These are phyloP conservation scores for Aegithalos caudatus DNA, from an alignment of 2,113 vertebrate species.

Conservation along the genomic window DNA sequence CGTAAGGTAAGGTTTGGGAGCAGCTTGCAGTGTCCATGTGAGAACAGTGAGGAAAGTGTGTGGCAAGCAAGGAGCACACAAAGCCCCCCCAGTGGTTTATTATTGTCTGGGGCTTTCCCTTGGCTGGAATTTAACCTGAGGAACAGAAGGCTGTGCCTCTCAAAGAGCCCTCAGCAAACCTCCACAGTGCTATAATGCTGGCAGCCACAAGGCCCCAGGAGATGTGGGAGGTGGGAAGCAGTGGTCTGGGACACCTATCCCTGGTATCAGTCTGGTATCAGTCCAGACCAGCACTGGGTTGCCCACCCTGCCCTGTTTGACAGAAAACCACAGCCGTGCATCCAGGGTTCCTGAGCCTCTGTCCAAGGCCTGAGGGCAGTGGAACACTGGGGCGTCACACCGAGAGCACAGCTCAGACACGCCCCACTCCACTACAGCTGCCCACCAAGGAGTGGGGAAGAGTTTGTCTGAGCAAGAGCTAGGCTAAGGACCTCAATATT, in stretches of 20 bases:
- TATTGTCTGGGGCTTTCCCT: not conserved
- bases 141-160: not conserved
- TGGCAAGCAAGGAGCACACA: not conserved
- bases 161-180: not conserved
- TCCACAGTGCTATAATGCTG: not conserved
- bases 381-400: fast-evolving
- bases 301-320: fast-evolving
- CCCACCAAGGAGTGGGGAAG: not conserved
- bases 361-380: not conserved
- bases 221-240: not conserved
- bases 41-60: not conserved
- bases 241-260: not conserved
- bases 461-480: not conserved
- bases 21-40: not conserved
- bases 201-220: fast-evolving
- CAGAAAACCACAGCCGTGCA: not conserved
- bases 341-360: not conserved
- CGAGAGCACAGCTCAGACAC: not conserved
- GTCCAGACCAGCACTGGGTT: not conserved
- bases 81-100: fast-evolving
- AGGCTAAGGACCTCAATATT: not conserved
- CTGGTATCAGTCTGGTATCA: not conserved
- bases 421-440: not conserved
- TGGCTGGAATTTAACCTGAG: not conserved
- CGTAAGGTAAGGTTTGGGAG: not conserved